These are phyloP conservation scores for Achroia grisella DNA, from an alignment of 1,140 invertebrate genomes.

Conservation along the genomic window DNA sequence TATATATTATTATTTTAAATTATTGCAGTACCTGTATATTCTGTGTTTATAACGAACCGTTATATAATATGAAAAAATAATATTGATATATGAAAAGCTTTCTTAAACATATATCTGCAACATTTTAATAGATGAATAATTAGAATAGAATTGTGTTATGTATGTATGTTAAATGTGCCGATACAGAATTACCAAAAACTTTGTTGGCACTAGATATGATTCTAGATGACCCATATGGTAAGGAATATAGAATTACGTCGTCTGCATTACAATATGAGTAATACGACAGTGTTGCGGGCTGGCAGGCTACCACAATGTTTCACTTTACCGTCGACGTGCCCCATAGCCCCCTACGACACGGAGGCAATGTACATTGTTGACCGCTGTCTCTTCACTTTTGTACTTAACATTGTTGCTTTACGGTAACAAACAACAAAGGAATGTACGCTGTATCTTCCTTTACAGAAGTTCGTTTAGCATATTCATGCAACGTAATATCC, in stretches of 20 bases:
- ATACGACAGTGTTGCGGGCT: background rate
- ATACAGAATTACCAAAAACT: too few relatives aligned
- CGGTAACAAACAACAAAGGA: conserved; percentile 4
- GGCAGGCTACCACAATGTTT: conserved; percentile 2
- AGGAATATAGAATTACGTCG: conserved; percentile 3
- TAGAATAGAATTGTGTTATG: too few relatives aligned
- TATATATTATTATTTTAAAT: too few relatives aligned
- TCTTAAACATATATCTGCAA: too few relatives aligned
- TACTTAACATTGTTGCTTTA: conserved; percentile 4
- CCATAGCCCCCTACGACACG: background rate
- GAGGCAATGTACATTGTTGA: conserved; percentile 3
- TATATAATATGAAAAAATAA: too few relatives aligned
- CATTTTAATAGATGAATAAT: too few relatives aligned
- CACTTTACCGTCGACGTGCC: background rate
- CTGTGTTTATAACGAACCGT: too few relatives aligned
- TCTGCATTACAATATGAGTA: conserved; percentile 3
- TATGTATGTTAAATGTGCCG: too few relatives aligned
- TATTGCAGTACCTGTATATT: too few relatives aligned
- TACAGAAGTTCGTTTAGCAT: background rate
- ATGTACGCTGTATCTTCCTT: conserved; percentile 4
- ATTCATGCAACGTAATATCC: too few relatives aligned
- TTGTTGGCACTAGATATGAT: too few relatives aligned
- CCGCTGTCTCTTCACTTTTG: background rate
- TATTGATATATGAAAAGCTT: too few relatives aligned
- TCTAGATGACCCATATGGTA: background rate